phyloP scores from a whole-genome alignment of 2,888 invertebrate species.

The Ormia ochracea region DNA sequence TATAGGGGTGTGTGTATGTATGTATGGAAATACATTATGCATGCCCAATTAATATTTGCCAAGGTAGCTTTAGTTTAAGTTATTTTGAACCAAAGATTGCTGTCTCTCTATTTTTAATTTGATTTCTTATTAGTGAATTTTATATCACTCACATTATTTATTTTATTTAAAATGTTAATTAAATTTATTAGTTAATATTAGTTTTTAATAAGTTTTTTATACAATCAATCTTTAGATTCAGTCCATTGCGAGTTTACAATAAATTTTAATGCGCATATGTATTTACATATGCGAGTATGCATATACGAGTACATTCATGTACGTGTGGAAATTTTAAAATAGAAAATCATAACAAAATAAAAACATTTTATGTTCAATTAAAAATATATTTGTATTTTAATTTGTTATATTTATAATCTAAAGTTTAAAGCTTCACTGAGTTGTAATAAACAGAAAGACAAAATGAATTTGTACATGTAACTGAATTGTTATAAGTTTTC shows the following conservation, averaged over 20 bases:
- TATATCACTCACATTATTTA: neutral
- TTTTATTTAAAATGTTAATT: conserved; percentile 2
- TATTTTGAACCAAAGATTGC: conserved; percentile 62
- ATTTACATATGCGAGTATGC: too few relatives aligned
- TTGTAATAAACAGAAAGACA: too few relatives aligned
- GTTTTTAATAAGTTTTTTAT: conserved; percentile 5
- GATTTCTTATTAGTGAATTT: neutral
- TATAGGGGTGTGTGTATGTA: neutral
- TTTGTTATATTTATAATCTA: too few relatives aligned
- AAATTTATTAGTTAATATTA: conserved; percentile 25
- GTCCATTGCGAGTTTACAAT: conserved; percentile 26
- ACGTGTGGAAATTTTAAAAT: conserved; percentile 25
- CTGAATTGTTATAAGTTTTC: too few relatives aligned
- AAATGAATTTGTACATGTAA: too few relatives aligned
- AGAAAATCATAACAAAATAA: conserved; percentile 19
- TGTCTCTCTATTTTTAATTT: conserved; percentile 28
- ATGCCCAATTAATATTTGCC: conserved; percentile 34
- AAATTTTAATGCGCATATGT: conserved; percentile 5
- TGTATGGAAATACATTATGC: neutral
- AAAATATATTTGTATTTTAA: neutral
- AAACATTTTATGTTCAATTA: conserved; percentile 43
- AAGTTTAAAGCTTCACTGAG: too few relatives aligned
- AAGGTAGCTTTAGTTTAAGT: conserved; percentile 57
- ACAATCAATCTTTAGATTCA: conserved; percentile 19
- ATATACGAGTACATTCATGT: too few relatives aligned